These are phyloP conservation scores for Drosophila quasianomalipes DNA, from an alignment of 2,888 invertebrate genomes.

Conservation along the genomic window DNA sequence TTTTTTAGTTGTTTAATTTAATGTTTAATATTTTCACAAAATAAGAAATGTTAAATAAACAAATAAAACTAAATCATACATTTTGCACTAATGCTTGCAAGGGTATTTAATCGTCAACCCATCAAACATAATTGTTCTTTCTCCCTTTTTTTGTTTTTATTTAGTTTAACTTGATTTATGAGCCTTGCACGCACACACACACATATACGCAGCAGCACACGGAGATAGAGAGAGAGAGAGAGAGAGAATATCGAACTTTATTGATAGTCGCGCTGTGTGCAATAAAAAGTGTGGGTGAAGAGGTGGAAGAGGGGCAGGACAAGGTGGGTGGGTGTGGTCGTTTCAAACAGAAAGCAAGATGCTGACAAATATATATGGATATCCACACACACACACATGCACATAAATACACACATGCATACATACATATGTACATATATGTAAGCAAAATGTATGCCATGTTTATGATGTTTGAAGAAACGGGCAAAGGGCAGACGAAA, in stretches of 20 bases:
- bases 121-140: background rate
- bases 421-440: constrained; percentile 14
- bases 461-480: constrained; percentile 59
- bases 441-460: constrained; percentile 50
- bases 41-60: background rate
- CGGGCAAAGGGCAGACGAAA: constrained; percentile 21
- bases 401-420: constrained; percentile 2
- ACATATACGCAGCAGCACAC: constrained; percentile 18
- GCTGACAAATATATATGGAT: constrained; percentile 48
- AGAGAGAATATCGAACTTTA: constrained; percentile 75
- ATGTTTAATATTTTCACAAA: background rate
- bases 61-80: background rate
- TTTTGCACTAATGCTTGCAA: background rate
- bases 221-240: constrained; percentile 17
- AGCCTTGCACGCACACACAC: constrained; percentile 39
- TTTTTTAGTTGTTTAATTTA: no score
- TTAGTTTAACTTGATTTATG: constrained; percentile 72
- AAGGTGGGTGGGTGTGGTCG: constrained; percentile 12
- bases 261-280: constrained; percentile 67
- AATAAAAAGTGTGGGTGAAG: constrained; percentile 51
- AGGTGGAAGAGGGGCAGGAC: constrained; percentile 5
- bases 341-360: constrained; percentile 41
- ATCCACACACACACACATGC: background rate
- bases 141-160: constrained; percentile 35
- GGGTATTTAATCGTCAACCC: constrained; percentile 13